Evolutionary conservation across 2,797 vertebrate genomes (phyloP).

Genomic region (Mallotus villosus): DNA sequence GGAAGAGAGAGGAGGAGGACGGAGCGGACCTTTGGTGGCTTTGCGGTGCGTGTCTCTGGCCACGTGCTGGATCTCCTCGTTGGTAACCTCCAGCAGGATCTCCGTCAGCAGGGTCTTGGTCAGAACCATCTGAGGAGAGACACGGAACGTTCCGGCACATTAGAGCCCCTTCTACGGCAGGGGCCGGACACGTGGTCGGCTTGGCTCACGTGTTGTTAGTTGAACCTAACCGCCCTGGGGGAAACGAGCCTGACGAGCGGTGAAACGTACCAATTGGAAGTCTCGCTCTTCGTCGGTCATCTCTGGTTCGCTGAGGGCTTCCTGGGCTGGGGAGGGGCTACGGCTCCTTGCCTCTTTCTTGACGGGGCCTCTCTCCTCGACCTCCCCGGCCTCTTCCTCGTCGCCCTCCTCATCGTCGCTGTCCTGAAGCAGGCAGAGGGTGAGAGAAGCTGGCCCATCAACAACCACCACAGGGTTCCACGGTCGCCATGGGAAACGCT

Average conservation of each 20-base stretch:
- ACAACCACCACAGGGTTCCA: neutral
- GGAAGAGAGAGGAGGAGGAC: slow-evolving; percentile 2
- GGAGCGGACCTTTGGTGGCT: slow-evolving; percentile 94
- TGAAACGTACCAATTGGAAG: slow-evolving; percentile 87
- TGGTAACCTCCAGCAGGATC: slow-evolving; percentile 96
- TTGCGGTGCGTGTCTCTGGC: slow-evolving; percentile 94
- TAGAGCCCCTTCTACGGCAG: neutral
- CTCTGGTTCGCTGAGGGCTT: slow-evolving; percentile 93
- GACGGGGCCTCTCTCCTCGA: slow-evolving; percentile 72
- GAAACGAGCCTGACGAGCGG: too few relatives aligned
- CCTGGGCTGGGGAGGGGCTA: slow-evolving; percentile 87
- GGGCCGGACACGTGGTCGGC: too few relatives aligned
- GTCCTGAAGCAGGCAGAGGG: slow-evolving; percentile 67
- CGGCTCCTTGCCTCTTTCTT: slow-evolving; percentile 73
- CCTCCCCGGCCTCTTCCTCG: slow-evolving; percentile 75
- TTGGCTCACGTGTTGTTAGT: too few relatives aligned
- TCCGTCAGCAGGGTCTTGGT: slow-evolving; percentile 98
- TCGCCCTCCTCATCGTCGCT: slow-evolving; percentile 87
- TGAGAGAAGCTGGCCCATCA: neutral
- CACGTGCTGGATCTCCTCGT: slow-evolving; percentile 93
- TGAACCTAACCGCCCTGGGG: too few relatives aligned
- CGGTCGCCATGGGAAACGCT: neutral
- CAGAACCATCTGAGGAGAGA: slow-evolving; percentile 84
- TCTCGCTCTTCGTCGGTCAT: slow-evolving; percentile 98
- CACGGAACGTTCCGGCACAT: neutral